Conservation (phyloP, 2,113 vertebrate species). For the Okapia johnstoni region DNA sequence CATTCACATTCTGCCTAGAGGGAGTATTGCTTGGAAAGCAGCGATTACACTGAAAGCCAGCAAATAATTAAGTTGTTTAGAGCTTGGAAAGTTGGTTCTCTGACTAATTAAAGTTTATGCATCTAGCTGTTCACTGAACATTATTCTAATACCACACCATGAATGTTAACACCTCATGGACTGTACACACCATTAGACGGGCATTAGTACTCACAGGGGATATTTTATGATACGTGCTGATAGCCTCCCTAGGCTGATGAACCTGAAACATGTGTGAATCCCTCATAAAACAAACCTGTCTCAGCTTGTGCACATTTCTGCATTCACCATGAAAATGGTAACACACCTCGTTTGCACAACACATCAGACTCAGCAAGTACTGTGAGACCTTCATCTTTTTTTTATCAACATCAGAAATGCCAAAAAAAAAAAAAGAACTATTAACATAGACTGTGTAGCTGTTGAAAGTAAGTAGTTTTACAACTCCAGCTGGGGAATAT, state of each 20-base stretch:
- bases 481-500: conserved; percentile 17
- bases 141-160: background rate
- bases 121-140: background rate
- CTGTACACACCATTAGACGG: background rate
- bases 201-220: background rate
- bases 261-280: conserved; percentile 20
- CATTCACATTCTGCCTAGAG: background rate
- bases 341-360: background rate
- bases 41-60: background rate
- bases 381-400: conserved; percentile 31
- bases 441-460: conserved; percentile 4
- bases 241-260: conserved; percentile 20
- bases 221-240: background rate
- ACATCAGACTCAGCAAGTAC: conserved; percentile 34
- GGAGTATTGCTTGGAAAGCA: background rate
- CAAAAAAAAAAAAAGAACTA: background rate
- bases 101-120: background rate
- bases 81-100: conserved; percentile 16
- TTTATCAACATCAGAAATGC: conserved; percentile 5
- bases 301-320: conserved; percentile 1
- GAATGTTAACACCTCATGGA: background rate
- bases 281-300: background rate
- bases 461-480: conserved; percentile 43
- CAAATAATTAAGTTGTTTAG: conserved; percentile 25
- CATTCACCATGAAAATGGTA: conserved; percentile 32